Percentiles rank a stretch among this genome's conserved stretches.
These are phyloP conservation scores for Calameuta filiformis DNA, from an alignment of 2,888 invertebrate genomes.

Conservation along the genomic window DNA sequence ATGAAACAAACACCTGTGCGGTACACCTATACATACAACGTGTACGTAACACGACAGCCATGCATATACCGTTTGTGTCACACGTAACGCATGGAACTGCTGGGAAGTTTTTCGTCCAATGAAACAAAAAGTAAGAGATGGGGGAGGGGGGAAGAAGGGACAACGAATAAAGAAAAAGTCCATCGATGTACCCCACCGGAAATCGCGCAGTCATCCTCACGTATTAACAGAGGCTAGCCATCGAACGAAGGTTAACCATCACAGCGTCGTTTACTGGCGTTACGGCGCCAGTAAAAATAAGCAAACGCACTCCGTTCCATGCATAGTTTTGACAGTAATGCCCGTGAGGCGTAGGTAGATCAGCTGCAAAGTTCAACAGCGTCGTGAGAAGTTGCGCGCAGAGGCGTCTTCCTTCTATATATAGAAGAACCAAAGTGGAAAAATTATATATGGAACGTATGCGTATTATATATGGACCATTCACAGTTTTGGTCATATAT, in stretches of 20 bases:
- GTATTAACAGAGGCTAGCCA: not conserved
- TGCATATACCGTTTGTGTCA: not conserved
- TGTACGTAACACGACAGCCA: not conserved
- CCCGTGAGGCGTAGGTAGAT: not conserved
- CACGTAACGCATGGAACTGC: not conserved
- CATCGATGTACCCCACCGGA: not conserved
- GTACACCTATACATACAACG: not conserved
- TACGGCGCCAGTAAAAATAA: not conserved
- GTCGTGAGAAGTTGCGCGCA: not conserved
- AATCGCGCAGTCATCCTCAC: not conserved
- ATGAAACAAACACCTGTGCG: not conserved
- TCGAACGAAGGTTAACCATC: not conserved
- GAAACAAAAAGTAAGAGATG: not conserved
- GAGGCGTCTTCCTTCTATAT: not conserved
- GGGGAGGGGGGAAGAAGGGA: not conserved
- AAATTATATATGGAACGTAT: too few relatives aligned
- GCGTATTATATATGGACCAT: too few relatives aligned
- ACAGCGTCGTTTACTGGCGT: not conserved
- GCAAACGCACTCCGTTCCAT: not conserved
- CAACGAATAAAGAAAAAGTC: not conserved
- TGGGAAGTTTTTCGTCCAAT: not conserved
- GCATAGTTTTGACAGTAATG: not conserved
- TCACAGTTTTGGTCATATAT: too few relatives aligned
- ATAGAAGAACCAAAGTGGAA: not conserved
- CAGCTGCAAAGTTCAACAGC: slow-evolving; percentile 6